Percentiles rank a stretch among this genome's conserved stretches.
phyloP scores from a whole-genome alignment of 1,140 invertebrate species.

The Hyles vespertilio region DNA sequence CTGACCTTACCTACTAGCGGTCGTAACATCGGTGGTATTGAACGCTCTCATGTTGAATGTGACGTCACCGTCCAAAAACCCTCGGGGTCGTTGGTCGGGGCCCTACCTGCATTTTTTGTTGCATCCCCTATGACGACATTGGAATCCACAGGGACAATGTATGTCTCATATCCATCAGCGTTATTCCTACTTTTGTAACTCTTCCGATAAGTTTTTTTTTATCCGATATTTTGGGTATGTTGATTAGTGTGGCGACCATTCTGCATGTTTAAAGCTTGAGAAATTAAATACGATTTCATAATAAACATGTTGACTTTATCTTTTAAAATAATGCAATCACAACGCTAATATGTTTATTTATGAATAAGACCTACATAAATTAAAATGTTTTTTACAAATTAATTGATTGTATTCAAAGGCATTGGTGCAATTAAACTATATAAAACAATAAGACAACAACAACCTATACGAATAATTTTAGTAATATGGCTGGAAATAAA shows the following conservation, averaged over 20 bases:
- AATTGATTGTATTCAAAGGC: neutral
- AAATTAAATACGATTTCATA: too few species aligned
- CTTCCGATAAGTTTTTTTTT: constrained; percentile 5
- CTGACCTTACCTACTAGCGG: constrained; percentile 9
- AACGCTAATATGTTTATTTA: too few species aligned
- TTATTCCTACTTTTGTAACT: constrained; percentile 17
- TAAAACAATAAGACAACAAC: too few species aligned
- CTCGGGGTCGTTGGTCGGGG: constrained; percentile 63
- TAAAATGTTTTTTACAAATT: too few species aligned
- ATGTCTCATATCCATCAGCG: neutral
- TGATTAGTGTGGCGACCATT: too few species aligned
- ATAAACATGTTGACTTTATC: too few species aligned
- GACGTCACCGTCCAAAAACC: constrained; percentile 58
- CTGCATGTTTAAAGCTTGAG: too few species aligned
- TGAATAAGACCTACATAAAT: too few species aligned
- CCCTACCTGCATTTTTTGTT: constrained; percentile 72
- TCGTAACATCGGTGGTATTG: constrained; percentile 33
- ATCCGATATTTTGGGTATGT: too few species aligned
- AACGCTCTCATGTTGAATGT: constrained; percentile 28
- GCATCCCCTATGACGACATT: constrained; percentile 57
- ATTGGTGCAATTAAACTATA: neutral
- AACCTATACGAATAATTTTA: too few species aligned
- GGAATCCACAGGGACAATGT: constrained; percentile 32
- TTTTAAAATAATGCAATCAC: too few species aligned
- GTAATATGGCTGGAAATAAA: too few species aligned